Percentiles rank a stretch among this genome's conserved stretches.
Evolutionary conservation across 37 sponge, comb jelly and placozoan genomes (phyloP).

Genomic region (Aplysina aerophoba): DNA sequence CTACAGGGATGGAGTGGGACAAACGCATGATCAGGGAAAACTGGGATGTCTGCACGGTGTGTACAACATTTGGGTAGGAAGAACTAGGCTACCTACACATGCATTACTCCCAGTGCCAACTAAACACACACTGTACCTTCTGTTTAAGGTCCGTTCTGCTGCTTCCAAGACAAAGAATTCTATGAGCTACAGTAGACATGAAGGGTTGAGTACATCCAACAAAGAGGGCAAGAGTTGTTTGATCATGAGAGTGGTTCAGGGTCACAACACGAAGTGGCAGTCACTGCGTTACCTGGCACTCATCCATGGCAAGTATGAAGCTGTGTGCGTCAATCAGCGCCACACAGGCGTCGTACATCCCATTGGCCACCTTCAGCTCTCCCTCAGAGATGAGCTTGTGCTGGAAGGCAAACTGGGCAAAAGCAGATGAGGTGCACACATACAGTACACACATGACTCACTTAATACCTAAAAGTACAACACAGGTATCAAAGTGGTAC

Average conservation of each 20-base stretch:
- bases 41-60: too few species aligned
- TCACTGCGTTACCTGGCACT: conserved; percentile 79
- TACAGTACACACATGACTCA: background rate
- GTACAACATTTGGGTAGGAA: too few species aligned
- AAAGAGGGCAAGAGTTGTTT: background rate
- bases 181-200: conserved; percentile 43
- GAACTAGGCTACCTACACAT: too few species aligned
- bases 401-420: conserved; percentile 50
- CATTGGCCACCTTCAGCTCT: conserved; percentile 43
- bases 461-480: too few species aligned
- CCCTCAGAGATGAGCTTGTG: conserved; percentile 57
- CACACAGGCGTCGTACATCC: conserved; percentile 65
- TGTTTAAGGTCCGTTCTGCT: conserved; percentile 51
- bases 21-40: too few species aligned
- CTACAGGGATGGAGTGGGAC: too few species aligned
- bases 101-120: too few species aligned
- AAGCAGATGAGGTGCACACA: background rate
- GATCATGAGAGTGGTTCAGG: background rate
- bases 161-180: conserved; percentile 52
- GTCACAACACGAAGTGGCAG: background rate
- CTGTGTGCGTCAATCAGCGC: conserved; percentile 58
- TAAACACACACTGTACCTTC: conserved; percentile 44
- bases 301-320: conserved; percentile 55
- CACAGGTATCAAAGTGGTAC: too few species aligned
- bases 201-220: too few species aligned